phyloP scores from a whole-genome alignment of 2,797 vertebrate genomes.

The Danio choprae region DNA sequence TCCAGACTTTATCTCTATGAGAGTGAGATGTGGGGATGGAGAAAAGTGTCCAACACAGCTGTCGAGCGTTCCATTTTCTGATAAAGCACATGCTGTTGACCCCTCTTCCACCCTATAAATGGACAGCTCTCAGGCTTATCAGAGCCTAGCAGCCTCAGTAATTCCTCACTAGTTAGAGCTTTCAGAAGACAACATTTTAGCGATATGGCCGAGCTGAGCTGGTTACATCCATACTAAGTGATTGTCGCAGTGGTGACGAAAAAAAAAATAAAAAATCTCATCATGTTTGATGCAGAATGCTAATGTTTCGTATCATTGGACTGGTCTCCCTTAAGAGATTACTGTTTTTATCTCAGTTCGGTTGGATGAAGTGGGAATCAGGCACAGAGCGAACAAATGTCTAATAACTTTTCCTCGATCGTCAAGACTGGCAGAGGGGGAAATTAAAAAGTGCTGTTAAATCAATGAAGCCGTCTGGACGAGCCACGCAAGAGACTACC shows the following conservation, averaged over 20 bases:
- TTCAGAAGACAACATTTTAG: constrained; percentile 33
- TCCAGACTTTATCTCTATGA: constrained; percentile 48
- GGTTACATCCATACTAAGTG: constrained; percentile 51
- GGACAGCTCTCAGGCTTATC: constrained; percentile 65
- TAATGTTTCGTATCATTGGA: constrained; percentile 39
- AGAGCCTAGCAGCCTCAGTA: constrained; percentile 61
- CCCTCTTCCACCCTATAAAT: constrained; percentile 59
- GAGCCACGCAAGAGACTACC: constrained; percentile 20
- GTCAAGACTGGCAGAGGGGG: constrained; percentile 20
- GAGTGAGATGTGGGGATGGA: constrained; percentile 30
- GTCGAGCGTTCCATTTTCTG: constrained; percentile 67
- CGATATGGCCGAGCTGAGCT: constrained; percentile 43
- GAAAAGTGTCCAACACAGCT: constrained; percentile 45
- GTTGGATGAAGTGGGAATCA: constrained; percentile 33
- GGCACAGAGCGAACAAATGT: constrained; percentile 21
- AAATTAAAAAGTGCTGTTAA: constrained; percentile 35
- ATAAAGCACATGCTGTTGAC: constrained; percentile 63
- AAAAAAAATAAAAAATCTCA: constrained; percentile 34
- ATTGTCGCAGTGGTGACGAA: neutral
- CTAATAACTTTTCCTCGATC: constrained; percentile 37
- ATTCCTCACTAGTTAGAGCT: constrained; percentile 56
- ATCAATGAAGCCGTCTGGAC: constrained; percentile 30
- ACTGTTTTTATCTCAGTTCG: constrained; percentile 20
- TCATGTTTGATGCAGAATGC: constrained; percentile 28
- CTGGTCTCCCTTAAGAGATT: constrained; percentile 15